phyloP scores from a whole-genome alignment of 2,113 vertebrate genomes.

The Perca schrenkii region DNA sequence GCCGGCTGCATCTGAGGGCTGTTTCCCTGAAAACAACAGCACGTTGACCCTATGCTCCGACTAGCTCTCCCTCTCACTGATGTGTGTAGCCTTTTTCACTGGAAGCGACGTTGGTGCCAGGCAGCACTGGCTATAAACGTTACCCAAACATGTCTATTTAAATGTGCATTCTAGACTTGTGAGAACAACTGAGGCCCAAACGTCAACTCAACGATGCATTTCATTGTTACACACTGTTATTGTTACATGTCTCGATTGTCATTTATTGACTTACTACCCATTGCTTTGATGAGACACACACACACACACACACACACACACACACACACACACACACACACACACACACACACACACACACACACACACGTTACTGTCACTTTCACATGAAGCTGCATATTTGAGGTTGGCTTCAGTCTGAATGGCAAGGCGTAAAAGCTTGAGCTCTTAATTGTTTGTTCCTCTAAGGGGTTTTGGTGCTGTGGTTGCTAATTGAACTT shows the following conservation, averaged over 20 bases:
- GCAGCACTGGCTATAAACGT: slow-evolving; percentile 24
- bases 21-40: slow-evolving; percentile 39
- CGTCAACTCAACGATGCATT: not conserved
- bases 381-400: slow-evolving; percentile 37
- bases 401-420: slow-evolving; percentile 37
- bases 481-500: slow-evolving; percentile 45
- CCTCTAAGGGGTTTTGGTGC: slow-evolving; percentile 26
- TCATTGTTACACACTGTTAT: not conserved
- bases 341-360: not conserved
- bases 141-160: slow-evolving; percentile 29
- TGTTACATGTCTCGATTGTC: not conserved
- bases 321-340: not conserved
- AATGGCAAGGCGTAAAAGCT: slow-evolving; percentile 25
- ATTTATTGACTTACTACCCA: not conserved
- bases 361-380: not conserved
- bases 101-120: slow-evolving; percentile 23
- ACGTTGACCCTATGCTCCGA: not conserved
- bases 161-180: slow-evolving; percentile 12
- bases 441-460: slow-evolving; percentile 55
- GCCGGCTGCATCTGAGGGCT: slow-evolving; percentile 33
- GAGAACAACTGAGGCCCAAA: not conserved
- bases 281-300: slow-evolving; percentile 35
- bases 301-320: no score
- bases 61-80: slow-evolving; percentile 1
- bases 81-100: slow-evolving; percentile 11